Evolutionary conservation across 2,888 invertebrate species (phyloP), one percentile per base, ranked within the genome.

Genomic region (Pseudanteris insignis): DNA sequence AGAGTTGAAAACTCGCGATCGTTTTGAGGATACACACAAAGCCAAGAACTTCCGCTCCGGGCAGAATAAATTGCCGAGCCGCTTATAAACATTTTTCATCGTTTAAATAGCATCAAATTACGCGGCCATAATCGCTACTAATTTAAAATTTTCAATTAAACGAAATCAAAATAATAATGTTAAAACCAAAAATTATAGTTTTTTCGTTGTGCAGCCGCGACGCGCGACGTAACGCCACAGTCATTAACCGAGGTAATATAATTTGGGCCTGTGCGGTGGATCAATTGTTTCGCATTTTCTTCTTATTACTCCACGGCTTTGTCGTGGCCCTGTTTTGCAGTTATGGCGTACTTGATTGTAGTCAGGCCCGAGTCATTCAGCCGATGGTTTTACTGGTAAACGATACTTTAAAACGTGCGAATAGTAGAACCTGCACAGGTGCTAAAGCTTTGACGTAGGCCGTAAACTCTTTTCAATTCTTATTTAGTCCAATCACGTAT

Each of bases 401-500:
- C 28, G 44, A 24, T 46, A 8, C 30, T 44, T 46, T 36, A 33
- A 43, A 50, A 57, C 37, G 50, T 41, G 51, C 50, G 36, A 55
- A 55, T 61, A 57, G 57, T 62, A 62, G 57, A 54, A 54, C 47
- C 57, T 32, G 44, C 32, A 37, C 41, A 30, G 54, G 54, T 53
- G 58, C 65, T 61, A 67, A 68, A 62, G 64, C 61, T 67, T 63
- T 62, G 57, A 60, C 70, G 64, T 64, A 66, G 65, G 63, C 72
- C 70, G 72, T 73, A 71, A 73, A 72, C 70, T 70, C 64, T 65
- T 57, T n/a, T 59, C 59, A 64, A 71, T 70, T 70, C 70, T 67
- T 61, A n/a, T 53, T 67, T 63, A 77, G 74, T 76, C 75, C 73
- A 72, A 77, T 76, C 76, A 76, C 76, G 77, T 76, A 76, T 77